A percentile compares a stretch with the other conserved stretches of the same genome.
phyloP scores from a whole-genome alignment of 2,113 vertebrate species.

The Morone saxatilis region DNA sequence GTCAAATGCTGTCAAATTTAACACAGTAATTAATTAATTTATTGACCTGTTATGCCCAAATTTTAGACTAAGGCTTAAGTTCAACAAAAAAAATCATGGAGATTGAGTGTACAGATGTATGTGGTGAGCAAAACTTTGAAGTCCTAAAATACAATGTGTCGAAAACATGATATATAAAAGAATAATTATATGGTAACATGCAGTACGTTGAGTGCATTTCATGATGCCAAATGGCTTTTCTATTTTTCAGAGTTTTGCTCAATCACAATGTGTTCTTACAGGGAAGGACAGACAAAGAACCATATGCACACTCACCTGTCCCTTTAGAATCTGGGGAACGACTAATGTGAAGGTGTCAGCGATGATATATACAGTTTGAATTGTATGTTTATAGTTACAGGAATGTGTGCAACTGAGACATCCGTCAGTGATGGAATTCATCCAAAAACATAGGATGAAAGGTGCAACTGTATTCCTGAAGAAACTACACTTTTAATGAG shows the following conservation, averaged over 20 bases:
- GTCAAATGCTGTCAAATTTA: too few relatives aligned
- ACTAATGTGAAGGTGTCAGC: background rate
- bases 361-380: background rate
- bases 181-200: background rate
- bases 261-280: background rate
- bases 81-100: background rate
- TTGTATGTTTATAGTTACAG: background rate
- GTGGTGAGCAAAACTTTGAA: conserved; percentile 21
- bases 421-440: background rate
- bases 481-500: background rate
- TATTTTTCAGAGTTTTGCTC: background rate
- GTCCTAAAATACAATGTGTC: background rate
- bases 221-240: background rate
- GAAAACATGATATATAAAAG: conserved; percentile 18
- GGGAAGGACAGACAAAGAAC: background rate
- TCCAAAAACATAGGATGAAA: background rate
- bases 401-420: background rate
- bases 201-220: background rate
- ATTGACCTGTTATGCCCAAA: too few relatives aligned
- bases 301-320: background rate
- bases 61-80: too few relatives aligned
- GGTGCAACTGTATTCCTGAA: background rate
- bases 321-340: background rate
- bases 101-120: conserved; percentile 12
- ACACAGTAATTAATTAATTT: too few relatives aligned